A percentile compares a stretch with the other conserved stretches of the same genome.
These are phyloP conservation scores for Peucedramus taeniatus DNA, from an alignment of 2,113 vertebrate species.

Conservation along the genomic window DNA sequence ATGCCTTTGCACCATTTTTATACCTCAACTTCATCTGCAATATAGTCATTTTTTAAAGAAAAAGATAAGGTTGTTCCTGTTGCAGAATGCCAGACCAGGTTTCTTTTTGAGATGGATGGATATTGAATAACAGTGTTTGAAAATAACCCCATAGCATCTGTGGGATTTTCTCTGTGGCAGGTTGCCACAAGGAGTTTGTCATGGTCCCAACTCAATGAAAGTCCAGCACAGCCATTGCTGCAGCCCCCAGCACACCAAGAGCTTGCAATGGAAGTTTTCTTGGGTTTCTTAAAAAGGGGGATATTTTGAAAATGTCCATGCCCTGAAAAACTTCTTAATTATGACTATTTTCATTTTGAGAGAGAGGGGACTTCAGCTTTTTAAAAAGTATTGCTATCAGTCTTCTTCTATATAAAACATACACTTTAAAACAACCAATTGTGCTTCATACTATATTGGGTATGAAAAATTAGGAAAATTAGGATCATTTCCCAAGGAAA, in stretches of 20 bases:
- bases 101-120: not conserved
- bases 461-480: not conserved
- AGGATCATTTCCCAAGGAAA: not conserved
- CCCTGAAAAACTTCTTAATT: not conserved
- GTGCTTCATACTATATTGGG: not conserved
- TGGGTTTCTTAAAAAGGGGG: not conserved
- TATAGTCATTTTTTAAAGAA: not conserved
- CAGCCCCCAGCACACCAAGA: not conserved
- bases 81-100: not conserved
- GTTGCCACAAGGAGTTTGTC: not conserved
- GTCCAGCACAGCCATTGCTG: not conserved
- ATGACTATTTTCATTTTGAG: not conserved
- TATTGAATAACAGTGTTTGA: not conserved
- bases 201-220: not conserved
- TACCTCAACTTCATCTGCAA: not conserved
- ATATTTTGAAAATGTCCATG: not conserved
- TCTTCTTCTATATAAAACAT: not conserved
- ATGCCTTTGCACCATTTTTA: not conserved
- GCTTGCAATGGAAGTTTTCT: not conserved
- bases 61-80: not conserved
- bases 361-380: not conserved
- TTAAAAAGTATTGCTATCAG: not conserved
- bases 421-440: not conserved
- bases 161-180: not conserved
- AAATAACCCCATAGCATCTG: not conserved